Evolutionary conservation across 2,888 invertebrate genomes (phyloP).

Genomic region (Apodemia mormo): DNA sequence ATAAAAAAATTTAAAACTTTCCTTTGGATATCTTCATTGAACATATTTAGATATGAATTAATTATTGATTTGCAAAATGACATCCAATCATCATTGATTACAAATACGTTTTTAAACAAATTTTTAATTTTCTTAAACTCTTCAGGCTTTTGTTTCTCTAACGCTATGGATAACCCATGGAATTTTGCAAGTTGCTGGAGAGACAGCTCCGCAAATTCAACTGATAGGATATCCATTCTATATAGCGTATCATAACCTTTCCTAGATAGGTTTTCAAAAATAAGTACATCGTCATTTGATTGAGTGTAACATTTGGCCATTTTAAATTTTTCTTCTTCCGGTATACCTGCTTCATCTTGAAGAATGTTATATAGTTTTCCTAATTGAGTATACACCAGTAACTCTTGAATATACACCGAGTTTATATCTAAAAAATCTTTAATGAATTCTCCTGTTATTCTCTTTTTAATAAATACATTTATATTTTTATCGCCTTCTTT

Average conservation of each 20-base stretch:
- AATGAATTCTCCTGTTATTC: conserved; percentile 34
- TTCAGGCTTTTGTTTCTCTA: conserved; percentile 35
- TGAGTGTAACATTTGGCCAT: conserved; percentile 42
- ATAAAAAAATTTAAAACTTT: conserved; percentile 37
- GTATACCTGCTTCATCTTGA: conserved; percentile 45
- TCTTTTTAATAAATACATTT: conserved; percentile 49
- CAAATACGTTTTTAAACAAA: conserved; percentile 29
- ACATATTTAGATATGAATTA: conserved; percentile 33
- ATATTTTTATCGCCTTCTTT: conserved; percentile 44
- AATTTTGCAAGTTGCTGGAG: conserved; percentile 43
- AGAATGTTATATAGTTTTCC: conserved; percentile 38
- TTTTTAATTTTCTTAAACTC: conserved; percentile 38
- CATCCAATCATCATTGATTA: conserved; percentile 39
- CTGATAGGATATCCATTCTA: background rate
- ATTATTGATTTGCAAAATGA: conserved; percentile 40
- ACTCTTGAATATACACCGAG: conserved; percentile 44
- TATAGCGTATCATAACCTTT: background rate
- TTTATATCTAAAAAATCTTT: conserved; percentile 38
- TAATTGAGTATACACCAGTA: conserved; percentile 44
- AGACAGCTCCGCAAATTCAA: conserved; percentile 40
- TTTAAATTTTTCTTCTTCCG: conserved; percentile 35
- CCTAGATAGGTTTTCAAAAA: conserved; percentile 45
- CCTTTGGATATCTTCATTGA: conserved; percentile 38
- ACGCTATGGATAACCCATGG: conserved; percentile 41
- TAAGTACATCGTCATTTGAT: conserved; percentile 44